Evolutionary conservation across 2,888 invertebrate species (phyloP), one percentile per base, ranked within the genome.

Genomic region (Lepidochitona cinerea): DNA sequence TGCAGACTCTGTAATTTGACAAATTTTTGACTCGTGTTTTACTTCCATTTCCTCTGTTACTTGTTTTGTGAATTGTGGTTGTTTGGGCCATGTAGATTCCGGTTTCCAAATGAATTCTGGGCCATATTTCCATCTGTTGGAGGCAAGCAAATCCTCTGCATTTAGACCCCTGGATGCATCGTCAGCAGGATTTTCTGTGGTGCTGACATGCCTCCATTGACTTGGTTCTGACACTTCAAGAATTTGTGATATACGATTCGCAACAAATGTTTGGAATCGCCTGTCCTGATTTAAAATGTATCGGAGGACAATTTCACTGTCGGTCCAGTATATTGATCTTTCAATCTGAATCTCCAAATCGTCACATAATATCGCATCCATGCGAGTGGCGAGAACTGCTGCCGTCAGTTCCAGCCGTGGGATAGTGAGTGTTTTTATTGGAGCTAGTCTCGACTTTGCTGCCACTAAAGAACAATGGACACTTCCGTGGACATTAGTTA

Each of bases 91-190:
- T 2, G 3, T 1, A 26, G 64, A 4, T 64, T 2, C 3, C 3
- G n/a, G 14, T 26, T 1, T 4, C 33, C 64, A 35, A 1, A 79
- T 67, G 53, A 79, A 76, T 26, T 71, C 70, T n/a, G 78, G 79
- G 52, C 78, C 78, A 26, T 49, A 18, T 35, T 66, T 65, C 76
- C 79, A 79, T n/a, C 18, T 37, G n/a, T 52, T 32, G 5, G 41
- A 66, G 12, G 33, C 14, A 7, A 59, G 32, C 41, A 79, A 29
- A 23, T 71, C 64, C 0, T 72, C 64, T 7, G 69, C 73, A 29
- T 23, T 54, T 5, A 71, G 33, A n/a, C 79, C 79, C 23, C 77
- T 37, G 5, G 77, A 79, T 2, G 72, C 74, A n/a, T 66, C 26
- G 59, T 75, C 70, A 23, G 72, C 75, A n/a, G 72, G 72, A 41